These are phyloP conservation scores for Drosophila ohnishii DNA, from an alignment of 1,140 invertebrate genomes.

Conservation along the genomic window DNA sequence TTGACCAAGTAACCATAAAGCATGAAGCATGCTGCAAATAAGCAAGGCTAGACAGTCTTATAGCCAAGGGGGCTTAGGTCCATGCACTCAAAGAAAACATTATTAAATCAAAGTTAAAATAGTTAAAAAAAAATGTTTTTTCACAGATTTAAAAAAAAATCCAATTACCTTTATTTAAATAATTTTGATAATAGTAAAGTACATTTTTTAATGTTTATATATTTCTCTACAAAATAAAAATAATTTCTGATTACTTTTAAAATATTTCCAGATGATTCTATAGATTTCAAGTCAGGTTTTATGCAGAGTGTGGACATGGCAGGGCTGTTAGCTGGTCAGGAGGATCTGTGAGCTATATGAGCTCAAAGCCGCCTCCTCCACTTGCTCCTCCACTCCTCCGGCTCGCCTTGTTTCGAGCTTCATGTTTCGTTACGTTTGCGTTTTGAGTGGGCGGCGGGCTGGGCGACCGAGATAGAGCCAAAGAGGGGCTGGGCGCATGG, in stretches of 20 bases:
- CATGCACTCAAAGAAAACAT: background rate
- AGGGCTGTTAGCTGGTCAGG: conserved; percentile 27
- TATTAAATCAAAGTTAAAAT: fast-evolving
- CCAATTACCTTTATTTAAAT: background rate
- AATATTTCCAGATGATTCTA: background rate
- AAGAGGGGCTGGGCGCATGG: background rate
- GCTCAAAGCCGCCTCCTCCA: conserved; percentile 26
- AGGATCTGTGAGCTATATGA: conserved; percentile 33
- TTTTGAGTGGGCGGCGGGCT: conserved; percentile 59
- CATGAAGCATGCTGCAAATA: conserved; percentile 81
- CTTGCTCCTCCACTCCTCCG: background rate
- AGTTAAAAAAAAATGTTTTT: no score
- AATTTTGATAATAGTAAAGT: background rate
- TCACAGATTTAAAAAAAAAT: no score
- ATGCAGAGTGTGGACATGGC: background rate
- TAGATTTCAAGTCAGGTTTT: background rate
- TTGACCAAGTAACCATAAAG: conserved; percentile 82
- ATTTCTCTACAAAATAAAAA: background rate
- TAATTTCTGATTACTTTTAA: no score
- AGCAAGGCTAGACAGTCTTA: conserved; percentile 79
- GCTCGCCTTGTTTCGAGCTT: conserved; percentile 56
- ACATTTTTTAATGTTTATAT: no score
- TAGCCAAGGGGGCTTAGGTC: conserved; percentile 27
- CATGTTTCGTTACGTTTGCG: conserved; percentile 79
- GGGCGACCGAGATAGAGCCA: background rate